Conservation (phyloP, 2,113 vertebrate genomes). For the Lagopus muta region DNA sequence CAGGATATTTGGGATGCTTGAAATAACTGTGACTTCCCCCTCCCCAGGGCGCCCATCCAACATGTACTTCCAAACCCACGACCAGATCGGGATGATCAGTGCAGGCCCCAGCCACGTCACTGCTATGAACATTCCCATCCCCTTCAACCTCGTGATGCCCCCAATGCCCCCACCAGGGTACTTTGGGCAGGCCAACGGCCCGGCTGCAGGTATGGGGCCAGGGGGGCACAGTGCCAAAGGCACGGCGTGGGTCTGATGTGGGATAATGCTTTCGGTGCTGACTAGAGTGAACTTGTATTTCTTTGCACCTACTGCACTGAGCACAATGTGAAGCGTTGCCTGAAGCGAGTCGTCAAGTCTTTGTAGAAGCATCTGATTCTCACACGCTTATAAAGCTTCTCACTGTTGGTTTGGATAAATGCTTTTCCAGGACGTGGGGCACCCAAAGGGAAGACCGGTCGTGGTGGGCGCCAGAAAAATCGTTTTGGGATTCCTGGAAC, state of each 20-base stretch:
- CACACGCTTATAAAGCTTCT: accelerated
- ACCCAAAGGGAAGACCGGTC: conserved; percentile 88
- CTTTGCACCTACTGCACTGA: accelerated
- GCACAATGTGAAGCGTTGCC: accelerated
- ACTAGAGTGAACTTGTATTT: background rate
- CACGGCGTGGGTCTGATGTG: accelerated
- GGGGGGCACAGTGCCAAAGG: accelerated
- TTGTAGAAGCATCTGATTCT: background rate
- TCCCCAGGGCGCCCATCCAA: conserved; percentile 89
- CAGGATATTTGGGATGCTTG: accelerated
- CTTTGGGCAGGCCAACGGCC: conserved; percentile 93
- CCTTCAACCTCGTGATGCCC: conserved; percentile 97
- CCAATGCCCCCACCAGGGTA: conserved; percentile 95
- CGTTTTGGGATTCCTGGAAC: conserved; percentile 87
- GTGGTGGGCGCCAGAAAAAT: conserved; percentile 91
- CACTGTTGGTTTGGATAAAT: accelerated
- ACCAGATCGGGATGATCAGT: conserved; percentile 98
- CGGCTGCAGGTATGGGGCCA: conserved; percentile 82
- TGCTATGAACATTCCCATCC: conserved; percentile 97
- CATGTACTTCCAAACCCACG: conserved; percentile 99
- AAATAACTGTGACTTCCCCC: background rate
- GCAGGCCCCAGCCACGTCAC: conserved; percentile 91
- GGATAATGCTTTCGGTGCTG: background rate
- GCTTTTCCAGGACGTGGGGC: conserved; percentile 88
- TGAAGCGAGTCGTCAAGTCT: background rate